Conservation (phyloP, 2,888 invertebrate species). For the Archips xylosteana region DNA sequence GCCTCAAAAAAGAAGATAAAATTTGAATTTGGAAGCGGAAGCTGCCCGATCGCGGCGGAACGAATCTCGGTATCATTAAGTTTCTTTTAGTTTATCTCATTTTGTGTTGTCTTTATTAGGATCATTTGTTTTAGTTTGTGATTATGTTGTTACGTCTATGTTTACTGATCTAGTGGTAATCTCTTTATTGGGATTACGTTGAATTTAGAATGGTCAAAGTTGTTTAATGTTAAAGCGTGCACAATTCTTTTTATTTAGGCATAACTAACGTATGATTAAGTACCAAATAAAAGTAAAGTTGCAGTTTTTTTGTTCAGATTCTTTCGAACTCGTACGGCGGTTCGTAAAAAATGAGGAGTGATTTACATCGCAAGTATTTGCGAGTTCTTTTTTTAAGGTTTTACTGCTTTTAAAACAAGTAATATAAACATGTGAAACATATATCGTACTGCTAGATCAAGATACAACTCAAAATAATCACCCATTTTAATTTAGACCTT, state of each 20-base stretch:
- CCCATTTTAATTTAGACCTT: too few relatives aligned
- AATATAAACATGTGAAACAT: too few relatives aligned
- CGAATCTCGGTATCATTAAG: slow-evolving; percentile 38
- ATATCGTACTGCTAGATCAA: too few relatives aligned
- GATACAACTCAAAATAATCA: too few relatives aligned
- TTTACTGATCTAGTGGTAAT: slow-evolving; percentile 24
- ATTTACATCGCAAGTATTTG: too few relatives aligned
- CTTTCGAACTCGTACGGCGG: too few relatives aligned
- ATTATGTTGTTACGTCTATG: slow-evolving; percentile 33
- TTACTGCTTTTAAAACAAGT: too few relatives aligned
- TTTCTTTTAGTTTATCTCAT: slow-evolving; percentile 39
- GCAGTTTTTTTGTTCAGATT: too few relatives aligned
- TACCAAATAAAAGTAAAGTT: too few relatives aligned
- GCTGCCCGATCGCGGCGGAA: slow-evolving; percentile 32
- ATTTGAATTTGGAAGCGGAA: slow-evolving; percentile 42
- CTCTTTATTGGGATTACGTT: not conserved
- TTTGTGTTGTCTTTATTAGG: slow-evolving; percentile 41
- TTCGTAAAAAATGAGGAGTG: too few relatives aligned
- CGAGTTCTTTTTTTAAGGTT: too few relatives aligned
- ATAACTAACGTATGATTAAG: too few relatives aligned
- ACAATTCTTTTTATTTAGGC: not conserved
- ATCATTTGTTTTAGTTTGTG: slow-evolving; percentile 40
- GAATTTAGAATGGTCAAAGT: not conserved
- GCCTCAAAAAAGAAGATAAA: slow-evolving; percentile 42
- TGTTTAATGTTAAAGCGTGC: not conserved